Evolutionary conservation across 2,113 vertebrate species (phyloP).

Genomic region (Stictonetta naevosa): DNA sequence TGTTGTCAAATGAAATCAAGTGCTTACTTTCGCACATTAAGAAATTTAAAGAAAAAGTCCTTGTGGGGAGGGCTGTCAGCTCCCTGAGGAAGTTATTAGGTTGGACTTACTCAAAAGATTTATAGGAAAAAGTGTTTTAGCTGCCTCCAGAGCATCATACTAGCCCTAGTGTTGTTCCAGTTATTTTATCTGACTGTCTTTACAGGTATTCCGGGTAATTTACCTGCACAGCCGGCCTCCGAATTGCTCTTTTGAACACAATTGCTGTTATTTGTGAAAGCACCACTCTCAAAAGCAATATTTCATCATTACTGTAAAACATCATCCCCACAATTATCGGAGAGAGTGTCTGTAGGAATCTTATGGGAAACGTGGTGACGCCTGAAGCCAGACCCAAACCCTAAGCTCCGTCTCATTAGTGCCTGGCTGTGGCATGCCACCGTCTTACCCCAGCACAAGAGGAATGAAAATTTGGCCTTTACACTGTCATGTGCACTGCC

Average conservation of each 20-base stretch:
- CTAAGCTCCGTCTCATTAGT: neutral
- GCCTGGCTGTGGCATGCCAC: neutral
- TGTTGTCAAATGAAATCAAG: neutral
- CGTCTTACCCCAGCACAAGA: rapidly evolving
- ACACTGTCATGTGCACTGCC: rapidly evolving
- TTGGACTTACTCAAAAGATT: neutral
- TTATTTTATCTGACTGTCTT: neutral
- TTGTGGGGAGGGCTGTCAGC: neutral
- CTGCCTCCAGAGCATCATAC: neutral
- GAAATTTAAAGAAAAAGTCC: neutral
- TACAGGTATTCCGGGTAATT: neutral
- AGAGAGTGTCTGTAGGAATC: neutral
- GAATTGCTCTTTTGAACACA: neutral
- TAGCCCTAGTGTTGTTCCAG: neutral
- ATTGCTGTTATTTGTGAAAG: slow-evolving; percentile 2
- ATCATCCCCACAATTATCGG: neutral
- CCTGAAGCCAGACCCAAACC: neutral
- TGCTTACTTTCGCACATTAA: neutral
- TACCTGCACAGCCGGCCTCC: slow-evolving; percentile 5
- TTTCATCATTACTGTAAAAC: slow-evolving; percentile 20
- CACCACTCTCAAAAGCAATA: neutral
- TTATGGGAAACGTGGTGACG: neutral
- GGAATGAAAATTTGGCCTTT: neutral
- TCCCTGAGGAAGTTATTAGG: neutral
- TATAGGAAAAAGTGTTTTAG: neutral